Base-by-base conservation (phyloP, 2,888 invertebrate species). In the Chydorus sphaericus region DNA sequence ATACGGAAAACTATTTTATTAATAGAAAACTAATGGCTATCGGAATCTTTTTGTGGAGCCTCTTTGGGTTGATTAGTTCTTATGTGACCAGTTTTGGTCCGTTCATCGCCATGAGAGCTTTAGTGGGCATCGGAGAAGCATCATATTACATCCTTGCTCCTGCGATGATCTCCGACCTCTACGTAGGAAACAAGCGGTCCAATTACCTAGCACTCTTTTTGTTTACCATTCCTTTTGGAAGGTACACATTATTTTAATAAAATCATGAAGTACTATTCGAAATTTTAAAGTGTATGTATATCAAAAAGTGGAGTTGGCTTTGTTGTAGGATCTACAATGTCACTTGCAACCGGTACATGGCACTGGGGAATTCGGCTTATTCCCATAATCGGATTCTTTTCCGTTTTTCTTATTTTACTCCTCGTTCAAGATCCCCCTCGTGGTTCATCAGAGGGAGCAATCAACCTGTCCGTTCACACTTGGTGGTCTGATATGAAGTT, bases 31-130 rank as follows among this genome's bases (percentile, higher is more conserved):
- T n/a, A n/a, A n/a, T n/a, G n/a, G n/a, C n/a, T n/a, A n/a, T n/a
- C n/a, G n/a, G n/a, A n/a, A n/a, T 29, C 36, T 30, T 30, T 48
- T n/a, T 51, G n/a, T 28, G 29, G 53, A 53, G 71, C 36, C 36
- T 20, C 99, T 61, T 96, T 99, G 90, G 84, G 85, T 1, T 76
- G 48, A 28, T 28, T 16, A 54, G 57, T n/a, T 57, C 57, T 14
- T 57, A 48, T 70, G 83, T 93, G 78, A 44, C 44, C 1, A 44
- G 26, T 44, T 44, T 44, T 26, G 44, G 28, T 26, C 23, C 44
- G 14, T 28, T 44, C n/a, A 11, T 33, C 14, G 16, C 20, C 20
- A 26, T n/a, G n/a, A n/a, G n/a, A n/a, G n/a, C n/a, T n/a, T n/a
- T n/a, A n/a, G n/a, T 77, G 18, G 77, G 77, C n/a, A 67, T 76